A percentile compares a stretch with the other conserved stretches of the same genome.
Evolutionary conservation across 2,888 invertebrate species (phyloP).

Genomic region (Macaria notata): DNA sequence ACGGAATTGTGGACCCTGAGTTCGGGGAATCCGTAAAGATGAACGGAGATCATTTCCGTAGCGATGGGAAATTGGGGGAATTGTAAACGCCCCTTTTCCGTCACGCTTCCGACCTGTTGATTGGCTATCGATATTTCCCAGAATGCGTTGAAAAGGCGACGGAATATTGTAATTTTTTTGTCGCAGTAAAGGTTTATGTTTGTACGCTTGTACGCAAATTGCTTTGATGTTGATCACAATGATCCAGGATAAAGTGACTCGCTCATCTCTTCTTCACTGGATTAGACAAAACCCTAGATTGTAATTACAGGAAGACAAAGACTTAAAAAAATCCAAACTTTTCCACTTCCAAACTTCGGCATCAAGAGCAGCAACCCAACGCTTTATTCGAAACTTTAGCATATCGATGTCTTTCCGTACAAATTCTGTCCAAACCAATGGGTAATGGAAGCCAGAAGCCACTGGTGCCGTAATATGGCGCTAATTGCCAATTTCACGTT

Average conservation of each 20-base stretch:
- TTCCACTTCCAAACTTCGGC: too few relatives aligned
- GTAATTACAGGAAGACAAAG: too few relatives aligned
- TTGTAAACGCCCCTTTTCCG: slow-evolving; percentile 30
- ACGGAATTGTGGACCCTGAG: slow-evolving; percentile 4
- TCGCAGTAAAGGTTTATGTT: slow-evolving; percentile 4
- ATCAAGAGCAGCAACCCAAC: too few relatives aligned
- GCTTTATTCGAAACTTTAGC: too few relatives aligned
- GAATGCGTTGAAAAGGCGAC: slow-evolving; percentile 30
- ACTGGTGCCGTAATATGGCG: slow-evolving; percentile 53
- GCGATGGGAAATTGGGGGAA: slow-evolving; percentile 22
- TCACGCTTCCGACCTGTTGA: slow-evolving; percentile 43
- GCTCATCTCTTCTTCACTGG: too few relatives aligned
- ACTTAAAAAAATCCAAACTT: too few relatives aligned
- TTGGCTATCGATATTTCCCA: slow-evolving; percentile 31
- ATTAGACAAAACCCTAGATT: too few relatives aligned
- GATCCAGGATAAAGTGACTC: too few relatives aligned
- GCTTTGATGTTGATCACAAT: too few relatives aligned
- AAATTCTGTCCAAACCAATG: background rate
- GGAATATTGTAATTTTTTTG: slow-evolving; percentile 37
- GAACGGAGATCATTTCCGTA: slow-evolving; percentile 26
- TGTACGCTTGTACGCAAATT: too few relatives aligned
- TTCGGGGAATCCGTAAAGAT: slow-evolving; percentile 17
- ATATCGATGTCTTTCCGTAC: too few relatives aligned
- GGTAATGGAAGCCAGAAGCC: slow-evolving; percentile 40
- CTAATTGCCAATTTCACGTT: slow-evolving; percentile 74